A percentile compares a stretch with the other conserved stretches of the same genome.
Evolutionary conservation across 2,113 vertebrate species (phyloP).

Genomic region (Microcebus ravelobensis): DNA sequence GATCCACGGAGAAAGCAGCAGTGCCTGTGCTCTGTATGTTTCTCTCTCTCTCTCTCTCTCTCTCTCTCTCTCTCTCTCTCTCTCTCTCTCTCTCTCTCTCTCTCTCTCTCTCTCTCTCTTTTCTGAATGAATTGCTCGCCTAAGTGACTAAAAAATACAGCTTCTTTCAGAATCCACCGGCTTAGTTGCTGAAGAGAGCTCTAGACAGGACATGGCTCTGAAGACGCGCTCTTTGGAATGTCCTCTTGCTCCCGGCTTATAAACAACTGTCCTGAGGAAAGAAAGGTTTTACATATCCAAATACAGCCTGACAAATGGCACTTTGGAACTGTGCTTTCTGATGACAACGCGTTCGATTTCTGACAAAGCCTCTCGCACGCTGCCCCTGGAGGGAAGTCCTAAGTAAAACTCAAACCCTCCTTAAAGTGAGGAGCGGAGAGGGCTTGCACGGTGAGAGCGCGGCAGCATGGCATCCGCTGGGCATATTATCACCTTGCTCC

Average conservation of each 20-base stretch:
- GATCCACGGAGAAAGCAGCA: constrained; percentile 62
- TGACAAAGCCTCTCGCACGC: constrained; percentile 70
- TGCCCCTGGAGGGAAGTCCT: constrained; percentile 63
- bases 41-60: background rate
- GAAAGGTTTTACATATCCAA: constrained; percentile 77
- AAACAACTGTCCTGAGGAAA: constrained; percentile 81
- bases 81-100: too few relatives aligned
- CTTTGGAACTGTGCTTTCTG: constrained; percentile 78
- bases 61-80: too few relatives aligned
- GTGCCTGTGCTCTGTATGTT: background rate
- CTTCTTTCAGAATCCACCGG: constrained; percentile 76
- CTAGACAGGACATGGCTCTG: constrained; percentile 72
- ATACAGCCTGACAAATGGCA: constrained; percentile 81
- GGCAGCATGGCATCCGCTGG: constrained; percentile 82
- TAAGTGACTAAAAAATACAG: constrained; percentile 79
- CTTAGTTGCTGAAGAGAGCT: constrained; percentile 69
- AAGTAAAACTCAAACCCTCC: constrained; percentile 51
- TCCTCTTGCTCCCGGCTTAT: constrained; percentile 79
- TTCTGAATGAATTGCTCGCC: constrained; percentile 81
- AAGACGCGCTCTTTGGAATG: constrained; percentile 82
- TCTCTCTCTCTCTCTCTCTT: background rate
- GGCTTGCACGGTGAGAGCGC: background rate
- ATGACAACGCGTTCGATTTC: constrained; percentile 63
- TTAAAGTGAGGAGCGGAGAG: background rate
- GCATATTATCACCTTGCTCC: constrained; percentile 78